phyloP scores from a whole-genome alignment of 2,797 vertebrate genomes.

The Peromyscus aztecus region DNA sequence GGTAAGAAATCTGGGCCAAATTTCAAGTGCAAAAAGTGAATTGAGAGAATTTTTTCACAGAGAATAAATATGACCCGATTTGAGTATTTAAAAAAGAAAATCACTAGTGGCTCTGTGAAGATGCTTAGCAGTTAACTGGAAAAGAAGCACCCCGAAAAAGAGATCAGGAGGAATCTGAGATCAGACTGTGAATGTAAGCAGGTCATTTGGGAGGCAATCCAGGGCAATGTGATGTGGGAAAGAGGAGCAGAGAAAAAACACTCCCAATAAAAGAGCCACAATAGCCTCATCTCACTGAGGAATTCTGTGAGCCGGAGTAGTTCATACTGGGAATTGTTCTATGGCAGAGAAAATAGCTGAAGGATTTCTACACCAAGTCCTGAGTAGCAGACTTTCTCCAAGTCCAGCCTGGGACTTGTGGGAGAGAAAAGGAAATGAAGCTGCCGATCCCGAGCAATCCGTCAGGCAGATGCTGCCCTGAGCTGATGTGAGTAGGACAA shows the following conservation, averaged over 20 bases:
- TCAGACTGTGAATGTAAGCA: background rate
- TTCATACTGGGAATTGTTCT: background rate
- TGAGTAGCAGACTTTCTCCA: background rate
- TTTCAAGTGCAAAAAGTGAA: constrained; percentile 22
- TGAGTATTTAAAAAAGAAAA: background rate
- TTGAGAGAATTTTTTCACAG: background rate
- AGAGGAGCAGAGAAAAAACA: background rate
- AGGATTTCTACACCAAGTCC: background rate
- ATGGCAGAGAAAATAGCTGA: background rate
- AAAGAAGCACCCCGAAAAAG: background rate
- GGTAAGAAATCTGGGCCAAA: background rate
- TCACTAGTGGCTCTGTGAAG: background rate
- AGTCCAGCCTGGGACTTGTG: background rate
- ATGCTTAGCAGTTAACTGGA: background rate
- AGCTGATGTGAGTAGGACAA: background rate
- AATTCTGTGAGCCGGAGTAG: background rate
- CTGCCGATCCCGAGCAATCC: background rate
- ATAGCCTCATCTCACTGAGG: background rate
- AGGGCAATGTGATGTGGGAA: background rate
- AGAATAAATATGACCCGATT: background rate
- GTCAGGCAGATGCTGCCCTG: background rate
- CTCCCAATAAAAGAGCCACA: background rate
- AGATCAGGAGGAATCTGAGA: background rate
- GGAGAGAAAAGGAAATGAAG: background rate
- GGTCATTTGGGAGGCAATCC: background rate